These are phyloP conservation scores for Acanthosoma haemorrhoidale DNA, from an alignment of 2,888 invertebrate species.

Conservation along the genomic window DNA sequence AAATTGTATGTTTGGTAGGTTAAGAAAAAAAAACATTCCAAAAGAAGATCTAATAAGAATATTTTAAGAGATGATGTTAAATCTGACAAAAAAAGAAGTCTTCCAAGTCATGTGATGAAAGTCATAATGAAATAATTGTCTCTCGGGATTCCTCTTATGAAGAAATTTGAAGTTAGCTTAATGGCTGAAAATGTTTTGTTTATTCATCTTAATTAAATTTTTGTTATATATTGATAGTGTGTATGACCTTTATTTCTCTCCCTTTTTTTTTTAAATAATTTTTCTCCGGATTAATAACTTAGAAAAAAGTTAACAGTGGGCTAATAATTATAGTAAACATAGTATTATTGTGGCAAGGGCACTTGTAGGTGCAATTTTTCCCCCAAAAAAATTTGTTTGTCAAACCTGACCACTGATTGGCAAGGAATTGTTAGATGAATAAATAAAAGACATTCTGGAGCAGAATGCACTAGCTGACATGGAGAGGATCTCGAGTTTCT, in stretches of 20 bases:
- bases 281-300: too few species aligned
- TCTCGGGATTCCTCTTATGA: background rate
- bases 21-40: conserved; percentile 11
- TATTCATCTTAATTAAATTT: conserved; percentile 3
- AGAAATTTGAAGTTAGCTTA: conserved; percentile 1
- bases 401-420: too few species aligned
- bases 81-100: conserved; percentile 19
- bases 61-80: conserved; percentile 1
- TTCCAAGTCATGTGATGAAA: background rate
- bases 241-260: background rate
- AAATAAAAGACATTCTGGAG: too few species aligned
- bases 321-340: too few species aligned
- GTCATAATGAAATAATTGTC: background rate
- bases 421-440: too few species aligned
- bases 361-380: too few species aligned
- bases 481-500: too few species aligned
- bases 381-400: too few species aligned
- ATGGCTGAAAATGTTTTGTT: background rate
- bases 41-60: background rate
- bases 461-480: too few species aligned
- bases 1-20: background rate
- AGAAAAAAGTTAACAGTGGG: too few species aligned
- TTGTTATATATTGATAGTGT: background rate
- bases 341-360: too few species aligned
- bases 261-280: background rate